Evolutionary conservation across 2,888 invertebrate genomes (phyloP).

Genomic region (Venusia cambrica): DNA sequence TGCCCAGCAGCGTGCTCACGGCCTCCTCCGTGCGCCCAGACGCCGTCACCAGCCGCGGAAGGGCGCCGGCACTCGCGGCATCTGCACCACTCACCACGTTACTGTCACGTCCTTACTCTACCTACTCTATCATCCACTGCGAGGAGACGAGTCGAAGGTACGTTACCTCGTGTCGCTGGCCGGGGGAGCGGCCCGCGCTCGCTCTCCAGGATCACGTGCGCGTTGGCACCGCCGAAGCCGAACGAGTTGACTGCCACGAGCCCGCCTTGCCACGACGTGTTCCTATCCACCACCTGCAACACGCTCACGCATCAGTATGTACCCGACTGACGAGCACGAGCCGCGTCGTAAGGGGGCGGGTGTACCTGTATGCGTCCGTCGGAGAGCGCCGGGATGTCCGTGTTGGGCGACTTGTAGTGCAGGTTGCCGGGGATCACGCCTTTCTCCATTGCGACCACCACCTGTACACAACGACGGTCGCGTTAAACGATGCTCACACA

Average conservation of each 20-base stretch:
- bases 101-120: no score
- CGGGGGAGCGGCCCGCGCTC: constrained; percentile 81
- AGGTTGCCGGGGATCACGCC: constrained; percentile 95
- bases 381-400: constrained; percentile 92
- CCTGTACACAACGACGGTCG: no score
- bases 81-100: no score
- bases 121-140: no score
- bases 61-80: constrained; percentile 61
- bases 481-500: no score
- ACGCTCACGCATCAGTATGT: no score
- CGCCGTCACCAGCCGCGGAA: constrained; percentile 82
- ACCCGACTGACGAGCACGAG: no score
- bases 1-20: constrained; percentile 84
- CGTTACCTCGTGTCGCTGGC: constrained; percentile 54
- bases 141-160: no score
- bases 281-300: constrained; percentile 89
- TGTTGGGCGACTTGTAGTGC: constrained; percentile 93
- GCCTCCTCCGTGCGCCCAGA: constrained; percentile 94
- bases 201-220: constrained; percentile 92
- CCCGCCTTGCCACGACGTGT: constrained; percentile 94
- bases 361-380: constrained; percentile 81
- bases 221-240: constrained; percentile 98
- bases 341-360: no score
- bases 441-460: constrained; percentile 96
- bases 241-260: constrained; percentile 97